Conservation (phyloP, 2,797 vertebrate genomes). For the Eupleurogrammus muticus region DNA sequence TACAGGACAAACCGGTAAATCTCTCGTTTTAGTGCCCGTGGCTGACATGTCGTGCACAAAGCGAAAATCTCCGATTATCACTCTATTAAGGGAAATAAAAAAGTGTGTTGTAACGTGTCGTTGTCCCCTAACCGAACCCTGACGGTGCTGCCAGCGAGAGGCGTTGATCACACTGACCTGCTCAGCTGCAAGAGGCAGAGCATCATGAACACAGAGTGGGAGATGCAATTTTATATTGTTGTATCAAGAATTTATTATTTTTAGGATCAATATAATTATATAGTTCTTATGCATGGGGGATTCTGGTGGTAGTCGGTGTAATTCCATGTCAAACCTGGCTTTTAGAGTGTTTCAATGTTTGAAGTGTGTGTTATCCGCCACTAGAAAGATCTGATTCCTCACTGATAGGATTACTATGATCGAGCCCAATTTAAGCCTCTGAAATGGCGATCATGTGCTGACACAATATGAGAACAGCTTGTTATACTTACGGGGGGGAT, state of each 20-base stretch:
- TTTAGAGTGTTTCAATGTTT: slow-evolving; percentile 25
- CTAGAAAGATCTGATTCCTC: slow-evolving; percentile 25
- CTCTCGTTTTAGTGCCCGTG: slow-evolving; percentile 1
- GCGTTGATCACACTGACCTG: neutral
- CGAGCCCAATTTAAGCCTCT: slow-evolving; percentile 52
- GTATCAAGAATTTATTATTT: neutral
- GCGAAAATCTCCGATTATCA: neutral
- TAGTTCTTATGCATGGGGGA: neutral
- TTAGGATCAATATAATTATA: neutral
- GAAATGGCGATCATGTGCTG: slow-evolving; percentile 48
- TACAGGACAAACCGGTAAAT: neutral
- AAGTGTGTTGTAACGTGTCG: neutral
- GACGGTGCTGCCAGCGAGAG: neutral
- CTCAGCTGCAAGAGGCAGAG: neutral
- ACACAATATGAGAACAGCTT: slow-evolving; percentile 64
- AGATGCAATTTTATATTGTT: neutral
- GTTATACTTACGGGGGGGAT: slow-evolving; percentile 46
- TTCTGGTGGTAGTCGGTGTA: neutral
- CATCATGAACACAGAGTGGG: neutral
- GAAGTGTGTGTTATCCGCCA: slow-evolving; percentile 1
- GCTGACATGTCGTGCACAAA: neutral
- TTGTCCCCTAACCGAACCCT: neutral
- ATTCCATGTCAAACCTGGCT: slow-evolving; percentile 18
- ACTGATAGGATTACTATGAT: slow-evolving; percentile 65
- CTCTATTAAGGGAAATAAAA: neutral